phyloP scores from a whole-genome alignment of 2,797 vertebrate species.

The Malacoraja senta region DNA sequence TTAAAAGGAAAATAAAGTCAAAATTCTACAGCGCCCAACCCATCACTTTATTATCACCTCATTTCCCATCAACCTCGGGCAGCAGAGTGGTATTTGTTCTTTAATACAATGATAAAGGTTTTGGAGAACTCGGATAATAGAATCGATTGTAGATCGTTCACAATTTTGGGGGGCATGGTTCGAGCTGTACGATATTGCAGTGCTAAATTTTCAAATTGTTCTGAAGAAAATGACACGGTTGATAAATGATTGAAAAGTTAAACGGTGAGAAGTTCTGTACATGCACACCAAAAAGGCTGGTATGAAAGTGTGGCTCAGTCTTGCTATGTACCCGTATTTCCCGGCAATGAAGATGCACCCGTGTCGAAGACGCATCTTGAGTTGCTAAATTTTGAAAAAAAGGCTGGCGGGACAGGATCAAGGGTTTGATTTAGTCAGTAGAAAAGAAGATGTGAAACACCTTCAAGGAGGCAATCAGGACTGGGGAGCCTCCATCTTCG shows the following conservation, averaged over 20 bases:
- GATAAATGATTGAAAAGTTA: neutral
- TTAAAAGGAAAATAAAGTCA: no score
- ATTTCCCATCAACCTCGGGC: neutral
- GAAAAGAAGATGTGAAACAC: no score
- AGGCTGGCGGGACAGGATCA: no score
- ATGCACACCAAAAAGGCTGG: no score
- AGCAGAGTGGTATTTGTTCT: neutral
- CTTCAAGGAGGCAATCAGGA: no score
- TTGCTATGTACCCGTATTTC: neutral
- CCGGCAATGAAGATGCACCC: no score
- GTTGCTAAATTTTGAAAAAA: no score
- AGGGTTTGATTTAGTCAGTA: no score
- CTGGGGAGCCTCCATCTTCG: no score
- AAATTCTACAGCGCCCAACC: no score
- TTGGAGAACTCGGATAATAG: neutral
- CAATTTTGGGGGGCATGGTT: neutral
- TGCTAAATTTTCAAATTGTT: slow-evolving; percentile 18
- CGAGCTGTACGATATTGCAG: neutral
- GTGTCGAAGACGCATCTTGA: no score
- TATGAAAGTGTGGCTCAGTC: neutral
- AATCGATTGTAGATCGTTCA: neutral
- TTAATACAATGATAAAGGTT: neutral
- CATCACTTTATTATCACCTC: no score
- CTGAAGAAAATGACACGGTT: neutral
- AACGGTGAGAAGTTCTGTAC: neutral